Conservation (phyloP, 2,797 vertebrate genomes). For the Peromyscus nudipes region DNA sequence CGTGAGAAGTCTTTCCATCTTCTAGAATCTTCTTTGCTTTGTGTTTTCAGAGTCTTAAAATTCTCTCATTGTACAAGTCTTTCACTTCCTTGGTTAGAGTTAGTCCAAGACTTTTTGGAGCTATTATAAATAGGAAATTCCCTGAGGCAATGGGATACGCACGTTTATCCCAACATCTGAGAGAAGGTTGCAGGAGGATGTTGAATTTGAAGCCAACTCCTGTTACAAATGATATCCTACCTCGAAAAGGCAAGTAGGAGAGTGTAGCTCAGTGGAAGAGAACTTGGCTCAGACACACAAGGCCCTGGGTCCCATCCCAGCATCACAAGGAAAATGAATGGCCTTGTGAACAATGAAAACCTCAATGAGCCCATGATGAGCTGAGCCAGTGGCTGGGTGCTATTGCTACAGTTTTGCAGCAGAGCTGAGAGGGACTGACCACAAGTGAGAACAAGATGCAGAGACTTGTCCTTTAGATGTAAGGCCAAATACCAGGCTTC, state of each 20-base stretch:
- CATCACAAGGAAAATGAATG: background rate
- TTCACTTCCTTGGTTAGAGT: background rate
- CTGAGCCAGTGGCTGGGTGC: background rate
- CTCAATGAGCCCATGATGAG: accelerated
- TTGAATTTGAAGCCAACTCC: background rate
- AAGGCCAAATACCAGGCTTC: background rate
- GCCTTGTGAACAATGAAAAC: background rate
- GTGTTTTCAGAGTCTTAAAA: background rate
- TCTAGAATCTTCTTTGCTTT: background rate
- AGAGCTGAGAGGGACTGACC: too few relatives aligned
- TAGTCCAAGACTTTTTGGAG: background rate
- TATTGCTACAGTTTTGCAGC: background rate
- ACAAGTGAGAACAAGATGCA: too few relatives aligned
- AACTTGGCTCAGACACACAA: background rate
- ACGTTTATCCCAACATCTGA: background rate
- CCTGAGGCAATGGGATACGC: too few relatives aligned
- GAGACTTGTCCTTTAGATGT: too few relatives aligned
- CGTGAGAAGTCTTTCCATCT: background rate
- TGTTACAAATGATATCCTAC: background rate
- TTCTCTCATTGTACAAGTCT: background rate
- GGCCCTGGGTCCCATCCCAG: background rate
- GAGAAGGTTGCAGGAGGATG: background rate
- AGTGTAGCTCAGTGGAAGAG: background rate
- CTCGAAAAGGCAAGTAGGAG: background rate
- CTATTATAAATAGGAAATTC: background rate